Evolutionary conservation across 2,888 invertebrate species (phyloP).

Genomic region (Aspidiotus destructor): DNA sequence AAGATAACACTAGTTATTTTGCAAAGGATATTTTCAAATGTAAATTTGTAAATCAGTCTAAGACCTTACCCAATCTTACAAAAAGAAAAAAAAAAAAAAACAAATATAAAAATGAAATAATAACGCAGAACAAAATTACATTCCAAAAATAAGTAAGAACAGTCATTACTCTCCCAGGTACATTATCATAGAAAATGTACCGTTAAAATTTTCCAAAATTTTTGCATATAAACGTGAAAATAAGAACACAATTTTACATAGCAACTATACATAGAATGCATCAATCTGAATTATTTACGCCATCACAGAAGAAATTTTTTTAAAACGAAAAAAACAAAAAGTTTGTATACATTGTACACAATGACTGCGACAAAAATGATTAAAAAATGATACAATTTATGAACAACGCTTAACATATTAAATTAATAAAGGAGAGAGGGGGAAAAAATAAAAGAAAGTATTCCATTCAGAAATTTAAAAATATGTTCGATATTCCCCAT

Average conservation of each 20-base stretch:
- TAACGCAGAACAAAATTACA: constrained; percentile 1
- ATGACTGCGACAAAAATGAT: neutral
- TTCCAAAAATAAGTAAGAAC: neutral
- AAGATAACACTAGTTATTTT: neutral
- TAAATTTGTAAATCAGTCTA: neutral
- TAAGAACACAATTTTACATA: constrained; percentile 10
- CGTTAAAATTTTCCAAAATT: neutral
- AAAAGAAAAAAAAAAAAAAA: neutral
- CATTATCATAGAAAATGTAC: neutral
- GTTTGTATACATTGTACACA: neutral
- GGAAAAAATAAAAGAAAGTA: neutral
- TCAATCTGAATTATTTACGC: constrained; percentile 1
- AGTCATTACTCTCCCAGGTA: constrained; percentile 14
- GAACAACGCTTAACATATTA: neutral
- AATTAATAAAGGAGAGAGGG: neutral
- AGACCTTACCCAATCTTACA: neutral
- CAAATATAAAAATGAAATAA: neutral
- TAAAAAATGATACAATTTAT: neutral
- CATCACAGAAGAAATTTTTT: constrained; percentile 5
- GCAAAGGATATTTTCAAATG: neutral
- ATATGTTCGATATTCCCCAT: too few species aligned
- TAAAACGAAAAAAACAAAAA: neutral
- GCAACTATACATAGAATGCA: constrained; percentile 14
- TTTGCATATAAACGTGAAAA: neutral
- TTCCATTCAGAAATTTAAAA: too few species aligned